Evolutionary conservation across 2,797 vertebrate species (phyloP).

Genomic region (Rhynchonycteris naso): DNA sequence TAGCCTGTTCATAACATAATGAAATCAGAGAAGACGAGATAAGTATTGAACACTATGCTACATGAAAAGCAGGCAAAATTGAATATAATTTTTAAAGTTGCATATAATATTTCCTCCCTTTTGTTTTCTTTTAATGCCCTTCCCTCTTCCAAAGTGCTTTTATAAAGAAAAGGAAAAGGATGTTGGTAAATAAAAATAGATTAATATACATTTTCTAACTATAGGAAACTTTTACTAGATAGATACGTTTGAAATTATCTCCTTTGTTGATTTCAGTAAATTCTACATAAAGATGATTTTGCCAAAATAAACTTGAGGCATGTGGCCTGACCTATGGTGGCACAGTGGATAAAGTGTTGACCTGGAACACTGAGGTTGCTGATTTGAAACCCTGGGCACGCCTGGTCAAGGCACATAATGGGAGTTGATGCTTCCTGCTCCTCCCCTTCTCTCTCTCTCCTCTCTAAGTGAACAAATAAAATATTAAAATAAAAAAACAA

Average conservation of each 20-base stretch:
- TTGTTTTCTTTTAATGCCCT: not conserved
- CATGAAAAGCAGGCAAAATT: not conserved
- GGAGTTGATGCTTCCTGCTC: no score
- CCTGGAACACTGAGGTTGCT: no score
- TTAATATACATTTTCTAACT: not conserved
- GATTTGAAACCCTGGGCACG: no score
- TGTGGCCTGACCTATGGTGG: not conserved
- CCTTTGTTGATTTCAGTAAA: constrained; percentile 13
- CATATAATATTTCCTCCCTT: not conserved
- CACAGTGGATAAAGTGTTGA: no score
- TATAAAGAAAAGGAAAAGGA: not conserved
- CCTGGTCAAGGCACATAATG: no score
- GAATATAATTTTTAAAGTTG: not conserved
- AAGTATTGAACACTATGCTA: not conserved
- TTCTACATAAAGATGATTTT: not conserved
- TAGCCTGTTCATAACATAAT: not conserved
- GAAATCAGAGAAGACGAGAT: not conserved
- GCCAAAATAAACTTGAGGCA: not conserved
- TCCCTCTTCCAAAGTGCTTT: not conserved
- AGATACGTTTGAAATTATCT: not conserved
- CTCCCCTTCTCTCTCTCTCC: no score
- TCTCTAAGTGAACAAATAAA: no score
- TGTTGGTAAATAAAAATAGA: not conserved
- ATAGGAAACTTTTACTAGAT: not conserved
- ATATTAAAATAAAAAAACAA: no score